phyloP scores from a whole-genome alignment of 2,797 vertebrate genomes.

The Pantherophis vulpinus region DNA sequence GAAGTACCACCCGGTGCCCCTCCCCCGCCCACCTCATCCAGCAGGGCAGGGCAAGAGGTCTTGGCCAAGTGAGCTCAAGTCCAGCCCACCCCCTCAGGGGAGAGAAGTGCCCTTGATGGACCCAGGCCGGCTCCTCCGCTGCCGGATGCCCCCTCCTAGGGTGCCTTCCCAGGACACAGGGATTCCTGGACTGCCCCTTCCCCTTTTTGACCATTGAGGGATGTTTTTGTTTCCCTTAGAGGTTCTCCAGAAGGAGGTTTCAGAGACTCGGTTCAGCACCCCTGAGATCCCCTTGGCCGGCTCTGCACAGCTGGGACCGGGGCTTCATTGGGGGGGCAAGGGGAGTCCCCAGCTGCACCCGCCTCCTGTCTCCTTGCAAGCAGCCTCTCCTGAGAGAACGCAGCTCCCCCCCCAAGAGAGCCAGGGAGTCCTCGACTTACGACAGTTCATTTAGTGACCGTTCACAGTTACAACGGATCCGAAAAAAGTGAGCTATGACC shows the following conservation, averaged over 20 bases:
- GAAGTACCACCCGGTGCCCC: no score
- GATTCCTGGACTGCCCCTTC: neutral
- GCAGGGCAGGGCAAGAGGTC: neutral
- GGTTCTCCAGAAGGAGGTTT: no score
- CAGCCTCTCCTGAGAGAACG: neutral
- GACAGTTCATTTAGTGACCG: neutral
- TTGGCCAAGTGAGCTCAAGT: no score
- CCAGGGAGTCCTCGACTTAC: neutral
- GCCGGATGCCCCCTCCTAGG: no score
- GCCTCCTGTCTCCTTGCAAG: neutral
- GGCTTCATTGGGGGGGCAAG: neutral
- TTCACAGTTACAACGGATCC: neutral
- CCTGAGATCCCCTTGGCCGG: neutral
- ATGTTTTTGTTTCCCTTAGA: no score
- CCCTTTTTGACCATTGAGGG: neutral
- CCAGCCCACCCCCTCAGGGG: no score
- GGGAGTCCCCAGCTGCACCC: neutral
- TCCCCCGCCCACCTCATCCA: neutral
- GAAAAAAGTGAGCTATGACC: neutral
- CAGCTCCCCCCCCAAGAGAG: neutral
- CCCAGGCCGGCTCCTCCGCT: no score
- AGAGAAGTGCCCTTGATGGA: neutral
- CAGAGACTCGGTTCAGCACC: no score
- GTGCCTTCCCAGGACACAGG: neutral
- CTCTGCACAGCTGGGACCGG: neutral